These are phyloP conservation scores for Xenus cinereus DNA, from an alignment of 2,113 vertebrate genomes.

Conservation along the genomic window DNA sequence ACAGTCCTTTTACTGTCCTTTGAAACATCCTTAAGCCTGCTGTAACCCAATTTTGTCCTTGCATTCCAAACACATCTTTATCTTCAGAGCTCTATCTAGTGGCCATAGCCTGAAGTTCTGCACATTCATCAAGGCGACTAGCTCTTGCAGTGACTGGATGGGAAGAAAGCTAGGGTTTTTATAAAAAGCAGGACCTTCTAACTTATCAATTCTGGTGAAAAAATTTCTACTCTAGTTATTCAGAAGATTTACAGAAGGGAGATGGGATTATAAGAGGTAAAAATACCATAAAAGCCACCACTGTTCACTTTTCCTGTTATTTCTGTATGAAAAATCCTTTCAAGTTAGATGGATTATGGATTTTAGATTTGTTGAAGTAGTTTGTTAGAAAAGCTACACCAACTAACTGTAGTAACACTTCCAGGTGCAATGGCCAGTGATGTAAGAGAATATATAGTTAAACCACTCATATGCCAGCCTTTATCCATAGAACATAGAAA, in stretches of 20 bases:
- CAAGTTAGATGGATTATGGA: neutral
- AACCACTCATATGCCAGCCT: neutral
- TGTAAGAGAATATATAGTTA: neutral
- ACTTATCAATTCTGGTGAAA: neutral
- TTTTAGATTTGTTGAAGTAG: neutral
- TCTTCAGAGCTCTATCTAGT: conserved; percentile 54
- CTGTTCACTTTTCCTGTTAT: neutral
- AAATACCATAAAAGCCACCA: neutral
- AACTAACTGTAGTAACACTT: neutral
- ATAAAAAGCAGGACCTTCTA: neutral
- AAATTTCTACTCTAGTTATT: neutral
- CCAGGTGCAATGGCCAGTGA: neutral
- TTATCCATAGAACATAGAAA: neutral
- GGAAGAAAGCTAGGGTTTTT: neutral
- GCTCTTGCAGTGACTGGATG: neutral
- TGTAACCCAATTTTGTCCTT: neutral
- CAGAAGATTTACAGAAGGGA: neutral
- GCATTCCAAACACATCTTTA: neutral
- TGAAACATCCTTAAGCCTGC: neutral
- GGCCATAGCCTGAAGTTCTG: neutral
- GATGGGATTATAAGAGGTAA: neutral
- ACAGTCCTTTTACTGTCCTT: neutral
- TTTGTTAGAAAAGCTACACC: neutral
- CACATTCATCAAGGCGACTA: neutral
- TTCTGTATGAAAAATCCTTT: neutral